Conservation (phyloP, 2,113 vertebrate species). For the Paramormyrops kingsleyae region DNA sequence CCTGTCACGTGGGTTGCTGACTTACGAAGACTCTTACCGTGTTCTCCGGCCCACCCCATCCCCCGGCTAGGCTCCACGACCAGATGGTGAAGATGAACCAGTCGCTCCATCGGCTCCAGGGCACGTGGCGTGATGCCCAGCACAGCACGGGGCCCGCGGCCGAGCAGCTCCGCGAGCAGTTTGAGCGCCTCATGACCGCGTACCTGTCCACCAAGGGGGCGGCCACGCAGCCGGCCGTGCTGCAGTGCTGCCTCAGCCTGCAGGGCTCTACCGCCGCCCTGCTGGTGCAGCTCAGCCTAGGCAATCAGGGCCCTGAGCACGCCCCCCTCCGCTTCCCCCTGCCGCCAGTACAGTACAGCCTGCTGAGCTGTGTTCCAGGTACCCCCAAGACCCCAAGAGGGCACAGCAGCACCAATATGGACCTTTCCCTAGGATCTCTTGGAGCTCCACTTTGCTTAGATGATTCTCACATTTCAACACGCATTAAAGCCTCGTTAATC, state of each 20-base stretch:
- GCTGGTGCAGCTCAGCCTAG: constrained; percentile 81
- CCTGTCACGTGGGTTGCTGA: not conserved
- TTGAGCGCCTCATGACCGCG: constrained; percentile 92
- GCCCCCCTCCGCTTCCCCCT: constrained; percentile 77
- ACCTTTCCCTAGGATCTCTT: not conserved
- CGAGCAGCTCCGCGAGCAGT: constrained; percentile 87
- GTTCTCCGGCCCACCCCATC: not conserved
- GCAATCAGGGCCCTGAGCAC: constrained; percentile 74
- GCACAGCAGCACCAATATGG: not conserved
- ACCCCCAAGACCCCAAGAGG: constrained; percentile 18
- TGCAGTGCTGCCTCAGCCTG: constrained; percentile 89
- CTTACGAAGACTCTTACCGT: not conserved
- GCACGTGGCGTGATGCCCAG: constrained; percentile 89
- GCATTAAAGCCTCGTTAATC: not conserved
- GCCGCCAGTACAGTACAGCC: constrained; percentile 62
- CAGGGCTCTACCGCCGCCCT: constrained; percentile 88
- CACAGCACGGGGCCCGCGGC: constrained; percentile 74
- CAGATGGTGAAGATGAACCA: constrained; percentile 99
- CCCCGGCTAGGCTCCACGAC: constrained; percentile 76
- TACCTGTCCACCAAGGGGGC: constrained; percentile 94
- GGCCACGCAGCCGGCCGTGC: constrained; percentile 82
- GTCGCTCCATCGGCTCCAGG: constrained; percentile 91
- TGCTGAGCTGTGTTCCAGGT: constrained; percentile 88
- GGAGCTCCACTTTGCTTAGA: not conserved
- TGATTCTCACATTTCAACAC: not conserved